These are phyloP conservation scores for Andrena chrysosceles DNA, from an alignment of 2,888 invertebrate species.

Conservation along the genomic window DNA sequence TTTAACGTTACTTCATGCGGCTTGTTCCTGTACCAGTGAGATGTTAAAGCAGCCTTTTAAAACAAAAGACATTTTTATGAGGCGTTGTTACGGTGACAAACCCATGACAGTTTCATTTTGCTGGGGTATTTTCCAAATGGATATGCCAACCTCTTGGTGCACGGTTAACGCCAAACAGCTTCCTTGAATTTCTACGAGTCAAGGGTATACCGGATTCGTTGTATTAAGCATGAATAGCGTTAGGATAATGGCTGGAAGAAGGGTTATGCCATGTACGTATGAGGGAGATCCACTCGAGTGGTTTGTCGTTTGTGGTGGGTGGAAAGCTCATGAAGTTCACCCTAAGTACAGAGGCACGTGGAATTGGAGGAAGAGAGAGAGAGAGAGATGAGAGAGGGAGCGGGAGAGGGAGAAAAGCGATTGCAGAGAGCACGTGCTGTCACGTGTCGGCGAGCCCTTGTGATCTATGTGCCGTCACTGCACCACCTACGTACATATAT, in stretches of 20 bases:
- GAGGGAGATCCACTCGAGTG: slow-evolving; percentile 78
- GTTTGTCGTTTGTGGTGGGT: slow-evolving; percentile 81
- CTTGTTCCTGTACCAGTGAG: too few relatives aligned
- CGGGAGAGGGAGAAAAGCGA: slow-evolving; percentile 54
- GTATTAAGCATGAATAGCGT: slow-evolving; percentile 75
- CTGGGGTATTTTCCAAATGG: not conserved
- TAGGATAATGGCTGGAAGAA: slow-evolving; percentile 78
- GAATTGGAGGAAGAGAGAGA: slow-evolving; percentile 29
- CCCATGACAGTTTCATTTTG: not conserved
- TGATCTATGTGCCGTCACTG: slow-evolving; percentile 81
- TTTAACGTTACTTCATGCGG: not conserved
- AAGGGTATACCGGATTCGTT: slow-evolving; percentile 51
- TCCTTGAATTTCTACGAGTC: slow-evolving; percentile 16
- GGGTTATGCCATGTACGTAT: slow-evolving; percentile 74
- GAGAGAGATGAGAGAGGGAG: slow-evolving; percentile 38
- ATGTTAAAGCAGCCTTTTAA: too few relatives aligned
- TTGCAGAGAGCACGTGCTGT: slow-evolving; percentile 78
- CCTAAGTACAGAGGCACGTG: slow-evolving; percentile 62
- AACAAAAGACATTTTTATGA: too few relatives aligned
- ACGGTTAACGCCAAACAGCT: not conserved
- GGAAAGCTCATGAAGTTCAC: slow-evolving; percentile 71
- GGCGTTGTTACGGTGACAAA: too few relatives aligned
- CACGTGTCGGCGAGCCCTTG: slow-evolving; percentile 80
- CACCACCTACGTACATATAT: slow-evolving; percentile 58
- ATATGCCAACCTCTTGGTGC: not conserved